Conservation (phyloP, 2,888 invertebrate genomes). For the Sminthurides aquaticus region DNA sequence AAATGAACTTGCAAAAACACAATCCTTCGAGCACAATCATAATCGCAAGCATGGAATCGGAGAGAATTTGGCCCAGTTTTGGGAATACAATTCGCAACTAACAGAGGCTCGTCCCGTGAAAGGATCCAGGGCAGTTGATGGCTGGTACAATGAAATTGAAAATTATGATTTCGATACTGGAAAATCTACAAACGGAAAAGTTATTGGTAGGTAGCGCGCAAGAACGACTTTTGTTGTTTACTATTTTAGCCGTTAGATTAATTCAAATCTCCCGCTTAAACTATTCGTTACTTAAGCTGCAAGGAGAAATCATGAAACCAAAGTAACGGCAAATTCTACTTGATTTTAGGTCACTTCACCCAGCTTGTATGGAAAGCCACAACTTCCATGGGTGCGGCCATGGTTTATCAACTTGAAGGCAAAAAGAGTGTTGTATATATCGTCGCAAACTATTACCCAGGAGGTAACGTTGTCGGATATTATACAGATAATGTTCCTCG, state of each 20-base stretch:
- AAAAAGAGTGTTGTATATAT: slow-evolving; percentile 25
- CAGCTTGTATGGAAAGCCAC: slow-evolving; percentile 33
- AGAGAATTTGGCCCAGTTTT: slow-evolving; percentile 31
- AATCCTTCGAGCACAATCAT: slow-evolving; percentile 28
- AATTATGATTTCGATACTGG: slow-evolving; percentile 31
- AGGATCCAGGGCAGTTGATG: slow-evolving; percentile 18
- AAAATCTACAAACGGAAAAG: slow-evolving; percentile 12
- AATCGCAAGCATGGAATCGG: slow-evolving; percentile 20
- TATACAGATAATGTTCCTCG: slow-evolving; percentile 4
- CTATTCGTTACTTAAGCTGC: too few species aligned
- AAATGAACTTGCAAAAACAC: slow-evolving; percentile 15
- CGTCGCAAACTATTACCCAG: slow-evolving; percentile 34
- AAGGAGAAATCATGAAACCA: too few species aligned
- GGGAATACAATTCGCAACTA: too few species aligned
- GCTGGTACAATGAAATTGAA: slow-evolving; percentile 37
- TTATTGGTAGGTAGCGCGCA: slow-evolving; percentile 22
- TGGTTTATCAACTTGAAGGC: slow-evolving; percentile 8
- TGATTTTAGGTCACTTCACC: slow-evolving; percentile 22
- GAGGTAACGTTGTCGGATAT: slow-evolving; percentile 23
- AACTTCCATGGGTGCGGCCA: slow-evolving; percentile 29
- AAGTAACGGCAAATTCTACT: too few species aligned
- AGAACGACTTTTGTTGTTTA: too few species aligned
- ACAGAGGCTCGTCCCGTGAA: not conserved
- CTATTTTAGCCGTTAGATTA: too few species aligned
- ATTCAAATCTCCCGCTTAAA: too few species aligned